Conservation (phyloP, 2,888 invertebrate species). For the Phyllotreta striolata region DNA sequence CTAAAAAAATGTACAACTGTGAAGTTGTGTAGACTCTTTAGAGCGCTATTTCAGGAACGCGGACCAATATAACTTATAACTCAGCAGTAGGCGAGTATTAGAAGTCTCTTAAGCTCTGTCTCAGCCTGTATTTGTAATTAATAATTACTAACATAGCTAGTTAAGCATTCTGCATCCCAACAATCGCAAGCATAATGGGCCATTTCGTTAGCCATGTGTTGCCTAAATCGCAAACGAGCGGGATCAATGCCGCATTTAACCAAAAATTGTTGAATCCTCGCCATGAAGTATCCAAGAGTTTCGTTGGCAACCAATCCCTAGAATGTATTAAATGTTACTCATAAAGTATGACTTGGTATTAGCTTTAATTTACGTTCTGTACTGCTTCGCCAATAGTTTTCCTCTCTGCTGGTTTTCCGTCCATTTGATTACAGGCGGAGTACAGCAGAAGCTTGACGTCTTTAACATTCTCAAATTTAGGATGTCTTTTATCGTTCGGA, state of each 20-base stretch:
- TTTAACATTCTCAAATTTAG: conserved; percentile 84
- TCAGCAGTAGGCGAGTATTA: conserved; percentile 1
- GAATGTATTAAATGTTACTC: conserved; percentile 35
- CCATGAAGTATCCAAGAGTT: conserved; percentile 98
- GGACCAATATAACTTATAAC: neutral
- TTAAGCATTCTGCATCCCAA: conserved; percentile 99
- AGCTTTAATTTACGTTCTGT: conserved; percentile 36
- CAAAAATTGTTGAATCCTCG: conserved; percentile 90
- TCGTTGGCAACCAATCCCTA: conserved; percentile 92
- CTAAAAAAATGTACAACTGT: too few relatives aligned
- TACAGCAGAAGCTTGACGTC: conserved; percentile 83
- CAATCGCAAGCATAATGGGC: conserved; percentile 99
- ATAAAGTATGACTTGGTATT: conserved; percentile 1
- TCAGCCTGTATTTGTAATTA: too few relatives aligned
- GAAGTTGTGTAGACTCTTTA: too few relatives aligned
- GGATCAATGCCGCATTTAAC: conserved; percentile 87
- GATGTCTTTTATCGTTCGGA: conserved; percentile 84
- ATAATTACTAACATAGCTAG: conserved; percentile 80
- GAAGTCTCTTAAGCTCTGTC: too few relatives aligned
- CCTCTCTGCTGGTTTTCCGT: conserved; percentile 85
- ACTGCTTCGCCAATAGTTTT: conserved; percentile 91
- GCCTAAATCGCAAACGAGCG: conserved; percentile 89
- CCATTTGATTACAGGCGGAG: conserved; percentile 97
- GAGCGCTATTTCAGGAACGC: too few relatives aligned
- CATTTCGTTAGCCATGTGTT: conserved; percentile 99